Conservation (phyloP, 2,888 invertebrate genomes). For the Polyommatus icarus region DNA sequence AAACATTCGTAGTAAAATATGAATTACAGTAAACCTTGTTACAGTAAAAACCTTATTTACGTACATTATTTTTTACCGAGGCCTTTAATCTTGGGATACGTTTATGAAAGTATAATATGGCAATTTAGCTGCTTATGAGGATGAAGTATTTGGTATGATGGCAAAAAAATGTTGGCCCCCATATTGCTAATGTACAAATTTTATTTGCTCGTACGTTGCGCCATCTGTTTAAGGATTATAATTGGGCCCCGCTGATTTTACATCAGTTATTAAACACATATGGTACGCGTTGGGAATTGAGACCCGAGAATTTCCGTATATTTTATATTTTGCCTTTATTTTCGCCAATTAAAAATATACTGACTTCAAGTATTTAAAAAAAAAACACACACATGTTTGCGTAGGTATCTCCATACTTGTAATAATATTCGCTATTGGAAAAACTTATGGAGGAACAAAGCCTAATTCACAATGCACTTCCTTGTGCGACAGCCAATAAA, state of each 20-base stretch:
- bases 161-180: constrained; percentile 58
- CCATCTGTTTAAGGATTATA: constrained; percentile 60
- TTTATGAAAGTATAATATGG: constrained; percentile 57
- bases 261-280: constrained; percentile 77
- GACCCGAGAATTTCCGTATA: constrained; percentile 42
- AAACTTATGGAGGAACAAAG: no score
- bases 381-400: no score
- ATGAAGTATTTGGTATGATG: constrained; percentile 68
- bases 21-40: not conserved
- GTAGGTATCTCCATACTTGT: no score
- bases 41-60: not conserved
- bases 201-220: constrained; percentile 66
- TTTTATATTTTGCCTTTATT: not conserved
- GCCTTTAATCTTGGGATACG: constrained; percentile 29
- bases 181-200: constrained; percentile 61
- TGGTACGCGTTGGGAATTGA: constrained; percentile 68
- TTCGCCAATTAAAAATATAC: not conserved
- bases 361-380: no score
- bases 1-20: not conserved
- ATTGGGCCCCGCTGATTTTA: constrained; percentile 69
- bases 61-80: not conserved
- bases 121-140: constrained; percentile 64
- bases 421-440: no score
- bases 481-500: not conserved
- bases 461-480: no score